Conservation (phyloP, 1,140 invertebrate species). For the Pseudomyrmex flavicornis region DNA sequence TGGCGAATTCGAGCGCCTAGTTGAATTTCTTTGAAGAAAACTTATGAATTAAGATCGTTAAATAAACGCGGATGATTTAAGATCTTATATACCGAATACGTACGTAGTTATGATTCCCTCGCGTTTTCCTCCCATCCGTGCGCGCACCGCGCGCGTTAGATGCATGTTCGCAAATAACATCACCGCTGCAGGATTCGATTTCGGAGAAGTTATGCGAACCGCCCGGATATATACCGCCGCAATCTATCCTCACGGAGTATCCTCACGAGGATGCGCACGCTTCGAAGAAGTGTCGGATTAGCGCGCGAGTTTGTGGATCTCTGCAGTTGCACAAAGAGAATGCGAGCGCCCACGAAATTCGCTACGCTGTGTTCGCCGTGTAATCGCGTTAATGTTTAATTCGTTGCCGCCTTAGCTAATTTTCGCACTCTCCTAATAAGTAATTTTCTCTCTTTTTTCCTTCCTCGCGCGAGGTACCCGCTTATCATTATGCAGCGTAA, state of each 20-base stretch:
- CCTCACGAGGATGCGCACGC: conserved; percentile 63
- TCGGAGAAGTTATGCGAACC: conserved; percentile 67
- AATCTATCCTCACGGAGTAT: conserved; percentile 61
- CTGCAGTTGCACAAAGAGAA: conserved; percentile 72
- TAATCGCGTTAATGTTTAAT: conserved; percentile 72
- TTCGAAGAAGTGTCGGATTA: conserved; percentile 67
- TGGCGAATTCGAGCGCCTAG: no score
- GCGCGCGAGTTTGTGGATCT: conserved; percentile 67
- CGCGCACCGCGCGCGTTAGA: conserved; percentile 17
- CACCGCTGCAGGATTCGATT: conserved; percentile 54
- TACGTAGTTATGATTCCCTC: not conserved
- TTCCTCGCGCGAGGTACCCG: conserved; percentile 43
- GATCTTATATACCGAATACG: not conserved
- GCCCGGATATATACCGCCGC: conserved; percentile 51
- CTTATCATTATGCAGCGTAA: conserved; percentile 49
- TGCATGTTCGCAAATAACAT: conserved; percentile 52
- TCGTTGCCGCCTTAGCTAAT: conserved; percentile 60
- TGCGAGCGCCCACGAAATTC: conserved; percentile 67
- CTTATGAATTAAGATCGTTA: not conserved
- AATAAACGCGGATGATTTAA: not conserved
- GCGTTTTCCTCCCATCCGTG: not conserved
- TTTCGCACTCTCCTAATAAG: conserved; percentile 49
- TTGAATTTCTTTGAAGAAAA: no score
- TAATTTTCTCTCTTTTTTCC: conserved; percentile 30
- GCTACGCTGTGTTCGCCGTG: conserved; percentile 36